Base-by-base conservation (phyloP, 2,888 invertebrate genomes). In the Andrena minutula region DNA sequence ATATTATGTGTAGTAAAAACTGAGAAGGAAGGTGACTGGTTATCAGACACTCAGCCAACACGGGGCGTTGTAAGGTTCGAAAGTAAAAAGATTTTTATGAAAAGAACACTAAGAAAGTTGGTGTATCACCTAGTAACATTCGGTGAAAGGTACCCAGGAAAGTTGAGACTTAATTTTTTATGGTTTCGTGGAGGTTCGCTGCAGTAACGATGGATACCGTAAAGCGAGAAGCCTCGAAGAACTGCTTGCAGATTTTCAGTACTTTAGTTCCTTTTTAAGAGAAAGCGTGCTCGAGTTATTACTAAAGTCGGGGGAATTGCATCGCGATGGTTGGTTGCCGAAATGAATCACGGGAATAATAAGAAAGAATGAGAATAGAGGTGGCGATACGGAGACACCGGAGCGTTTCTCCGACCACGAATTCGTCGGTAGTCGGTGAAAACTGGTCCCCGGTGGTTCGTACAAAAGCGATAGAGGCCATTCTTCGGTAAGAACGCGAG, bases 401-500 rank as follows among this genome's bases (percentile, higher is more conserved):
- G 26, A 7, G 65, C 20, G 10, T 58, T 16, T n/a, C 16, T 4
- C 4, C 0, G 8, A 2, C 7, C 30, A 53, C n/a, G 41, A 41
- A 63, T 63, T 63, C 56, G 60, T 23, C n/a, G 7, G 41, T 1
- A 16, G 41, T 56, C 30, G 16, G 12, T 8, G 30, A 26, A 26
- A 56, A 75, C 16, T 28, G 58, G 23, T 60, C 70, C 12, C 32
- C 30, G 16, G n/a, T 10, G 63, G 49, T 61, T 49, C 58, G n/a
- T 53, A 47, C 60, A 60, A 74, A 68, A 71, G 58, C 72, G 69
- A 81, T 65, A 68, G 72, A 68, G 23, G 26, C 56, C 32, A 58
- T 77, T 71, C 28, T 58, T 70, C 72, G 74, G 75, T 53, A 63
- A 72, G 63, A 75, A 77, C 49, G 76, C 73, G 83, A 83, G 79